Percentiles rank a stretch among this genome's conserved stretches.
phyloP scores from a whole-genome alignment of 2,113 vertebrate genomes.

The Calidris pugnax region DNA sequence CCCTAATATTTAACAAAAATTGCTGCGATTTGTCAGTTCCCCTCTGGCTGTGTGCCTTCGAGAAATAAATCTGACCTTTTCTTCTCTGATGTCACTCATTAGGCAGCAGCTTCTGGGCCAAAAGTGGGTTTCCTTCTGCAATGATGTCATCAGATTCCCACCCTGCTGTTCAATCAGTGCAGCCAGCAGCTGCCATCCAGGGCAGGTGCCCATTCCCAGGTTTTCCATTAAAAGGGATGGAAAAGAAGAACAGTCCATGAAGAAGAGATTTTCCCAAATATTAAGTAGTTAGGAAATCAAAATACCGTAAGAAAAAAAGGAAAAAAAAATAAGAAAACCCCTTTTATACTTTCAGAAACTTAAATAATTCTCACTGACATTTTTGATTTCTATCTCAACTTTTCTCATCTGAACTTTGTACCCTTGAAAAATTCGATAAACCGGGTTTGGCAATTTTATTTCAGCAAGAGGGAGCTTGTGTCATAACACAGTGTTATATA shows the following conservation, averaged over 20 bases:
- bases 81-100: not conserved
- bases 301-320: not conserved
- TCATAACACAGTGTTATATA: conserved; percentile 42
- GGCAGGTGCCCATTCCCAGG: not conserved
- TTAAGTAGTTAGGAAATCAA: not conserved
- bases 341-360: not conserved
- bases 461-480: conserved; percentile 13
- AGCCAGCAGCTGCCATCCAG: not conserved
- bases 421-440: conserved; percentile 48
- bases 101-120: not conserved
- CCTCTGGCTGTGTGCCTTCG: not conserved
- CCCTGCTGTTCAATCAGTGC: not conserved
- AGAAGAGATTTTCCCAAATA: not conserved
- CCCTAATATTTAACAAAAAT: not conserved
- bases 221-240: not conserved
- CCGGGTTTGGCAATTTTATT: conserved; percentile 28
- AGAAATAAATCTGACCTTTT: not conserved
- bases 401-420: conserved; percentile 53
- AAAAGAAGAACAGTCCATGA: not conserved
- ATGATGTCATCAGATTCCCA: not conserved
- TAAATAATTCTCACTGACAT: conserved; percentile 24
- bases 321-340: not conserved
- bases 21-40: not conserved
- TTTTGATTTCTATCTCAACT: conserved; percentile 31
- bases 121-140: not conserved